Conservation (phyloP, 2,113 vertebrate genomes). For the Synchiropus splendidus region DNA sequence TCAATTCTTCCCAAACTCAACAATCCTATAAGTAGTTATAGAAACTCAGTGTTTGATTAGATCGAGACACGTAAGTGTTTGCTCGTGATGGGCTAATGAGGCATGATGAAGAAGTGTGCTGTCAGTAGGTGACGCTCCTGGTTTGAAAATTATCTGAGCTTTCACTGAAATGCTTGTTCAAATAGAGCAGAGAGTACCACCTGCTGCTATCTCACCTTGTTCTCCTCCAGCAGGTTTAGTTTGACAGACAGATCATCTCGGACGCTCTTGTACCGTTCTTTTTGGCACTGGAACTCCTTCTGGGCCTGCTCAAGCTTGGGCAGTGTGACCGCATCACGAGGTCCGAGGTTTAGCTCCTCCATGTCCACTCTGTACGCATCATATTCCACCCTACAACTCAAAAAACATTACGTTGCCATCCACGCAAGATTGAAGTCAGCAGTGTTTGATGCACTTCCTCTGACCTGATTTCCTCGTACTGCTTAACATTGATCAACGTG, state of each 20-base stretch:
- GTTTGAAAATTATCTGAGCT: too few species aligned
- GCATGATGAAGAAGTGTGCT: too few species aligned
- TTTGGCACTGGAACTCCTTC: conserved; percentile 76
- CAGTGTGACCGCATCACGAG: conserved; percentile 67
- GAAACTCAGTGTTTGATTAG: too few species aligned
- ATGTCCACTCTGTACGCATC: conserved; percentile 85
- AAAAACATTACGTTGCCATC: not conserved
- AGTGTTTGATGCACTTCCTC: conserved; percentile 2
- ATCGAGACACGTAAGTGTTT: too few species aligned
- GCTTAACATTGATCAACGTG: conserved; percentile 79
- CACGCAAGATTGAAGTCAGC: not conserved
- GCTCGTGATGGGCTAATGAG: too few species aligned
- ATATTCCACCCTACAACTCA: conserved; percentile 71
- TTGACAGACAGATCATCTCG: conserved; percentile 81
- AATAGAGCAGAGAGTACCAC: too few species aligned
- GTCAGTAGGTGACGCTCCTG: too few species aligned
- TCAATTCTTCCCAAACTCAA: too few species aligned
- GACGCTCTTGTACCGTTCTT: conserved; percentile 72
- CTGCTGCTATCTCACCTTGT: conserved; percentile 66
- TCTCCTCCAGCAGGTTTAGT: conserved; percentile 84
- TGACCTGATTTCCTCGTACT: conserved; percentile 82
- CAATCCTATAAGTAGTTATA: too few species aligned
- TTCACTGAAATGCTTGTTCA: too few species aligned
- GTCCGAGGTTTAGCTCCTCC: conserved; percentile 84
- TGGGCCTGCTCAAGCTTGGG: conserved; percentile 78